Evolutionary conservation across 1,140 invertebrate genomes (phyloP).

Genomic region (Drosophila yakuba): DNA sequence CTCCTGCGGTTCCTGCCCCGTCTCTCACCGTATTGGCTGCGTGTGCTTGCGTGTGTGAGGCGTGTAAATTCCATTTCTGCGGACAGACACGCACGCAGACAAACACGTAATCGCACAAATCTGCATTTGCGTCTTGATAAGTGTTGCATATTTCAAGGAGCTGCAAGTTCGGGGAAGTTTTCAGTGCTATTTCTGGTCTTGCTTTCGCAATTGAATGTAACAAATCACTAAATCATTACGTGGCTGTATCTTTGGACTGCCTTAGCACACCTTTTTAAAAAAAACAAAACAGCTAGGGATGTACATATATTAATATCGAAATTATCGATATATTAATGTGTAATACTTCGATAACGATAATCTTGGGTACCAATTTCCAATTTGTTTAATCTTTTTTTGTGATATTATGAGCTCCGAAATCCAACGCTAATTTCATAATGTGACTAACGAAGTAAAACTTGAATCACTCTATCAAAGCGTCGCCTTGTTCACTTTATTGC

Average conservation of each 20-base stretch:
- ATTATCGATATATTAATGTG: too few species aligned
- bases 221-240: too few species aligned
- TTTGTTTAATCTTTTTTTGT: not conserved
- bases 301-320: too few species aligned
- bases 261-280: too few species aligned
- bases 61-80: slow-evolving; percentile 65
- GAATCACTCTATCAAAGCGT: slow-evolving; percentile 1
- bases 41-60: slow-evolving; percentile 43
- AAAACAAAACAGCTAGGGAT: too few species aligned
- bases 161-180: not conserved
- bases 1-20: slow-evolving; percentile 12
- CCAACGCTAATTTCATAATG: not conserved
- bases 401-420: not conserved
- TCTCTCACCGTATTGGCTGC: slow-evolving; percentile 1
- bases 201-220: not conserved
- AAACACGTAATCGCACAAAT: slow-evolving; percentile 37
- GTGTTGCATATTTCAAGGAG: slow-evolving; percentile 29
- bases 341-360: too few species aligned
- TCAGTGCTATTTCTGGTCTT: not conserved
- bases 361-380: too few species aligned
- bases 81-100: slow-evolving; percentile 34
- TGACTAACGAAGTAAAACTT: slow-evolving; percentile 1
- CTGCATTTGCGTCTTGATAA: slow-evolving; percentile 27
- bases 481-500: slow-evolving; percentile 8
- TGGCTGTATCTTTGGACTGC: too few species aligned